phyloP scores from a whole-genome alignment of 2,113 vertebrate genomes.

The Crotalus viridis region DNA sequence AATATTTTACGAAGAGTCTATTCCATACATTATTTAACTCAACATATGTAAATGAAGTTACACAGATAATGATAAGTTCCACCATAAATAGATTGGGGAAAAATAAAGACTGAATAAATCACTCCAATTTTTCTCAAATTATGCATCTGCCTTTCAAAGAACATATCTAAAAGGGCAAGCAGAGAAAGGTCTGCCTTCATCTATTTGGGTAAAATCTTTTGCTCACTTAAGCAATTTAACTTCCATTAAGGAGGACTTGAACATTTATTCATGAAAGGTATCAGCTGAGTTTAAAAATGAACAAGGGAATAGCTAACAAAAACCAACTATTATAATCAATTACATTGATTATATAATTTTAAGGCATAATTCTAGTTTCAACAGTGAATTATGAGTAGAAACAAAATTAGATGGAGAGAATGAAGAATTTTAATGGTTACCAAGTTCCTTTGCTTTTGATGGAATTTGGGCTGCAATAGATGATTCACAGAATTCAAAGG shows the following conservation, averaged over 20 bases:
- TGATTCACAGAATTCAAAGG: constrained; percentile 83
- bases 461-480: constrained; percentile 84
- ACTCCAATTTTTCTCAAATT: not conserved
- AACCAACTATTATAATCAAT: constrained; percentile 22
- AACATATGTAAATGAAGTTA: not conserved
- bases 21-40: not conserved
- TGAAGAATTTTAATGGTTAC: constrained; percentile 70
- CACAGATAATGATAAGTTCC: not conserved
- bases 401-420: constrained; percentile 31
- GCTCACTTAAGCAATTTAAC: not conserved
- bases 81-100: not conserved
- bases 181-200: not conserved
- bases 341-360: constrained; percentile 38
- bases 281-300: constrained; percentile 9
- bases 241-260: not conserved
- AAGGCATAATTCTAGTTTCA: constrained; percentile 35
- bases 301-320: not conserved
- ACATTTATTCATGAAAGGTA: not conserved
- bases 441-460: constrained; percentile 89
- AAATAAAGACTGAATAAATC: not conserved
- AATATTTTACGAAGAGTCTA: not conserved
- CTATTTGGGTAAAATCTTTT: not conserved
- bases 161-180: not conserved
- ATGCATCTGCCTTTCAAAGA: not conserved
- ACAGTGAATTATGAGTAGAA: constrained; percentile 45